Percentiles rank a stretch among this genome's conserved stretches.
These are phyloP conservation scores for Kuschelorhynchus macadamiae DNA, from an alignment of 2,888 invertebrate genomes.

Conservation along the genomic window DNA sequence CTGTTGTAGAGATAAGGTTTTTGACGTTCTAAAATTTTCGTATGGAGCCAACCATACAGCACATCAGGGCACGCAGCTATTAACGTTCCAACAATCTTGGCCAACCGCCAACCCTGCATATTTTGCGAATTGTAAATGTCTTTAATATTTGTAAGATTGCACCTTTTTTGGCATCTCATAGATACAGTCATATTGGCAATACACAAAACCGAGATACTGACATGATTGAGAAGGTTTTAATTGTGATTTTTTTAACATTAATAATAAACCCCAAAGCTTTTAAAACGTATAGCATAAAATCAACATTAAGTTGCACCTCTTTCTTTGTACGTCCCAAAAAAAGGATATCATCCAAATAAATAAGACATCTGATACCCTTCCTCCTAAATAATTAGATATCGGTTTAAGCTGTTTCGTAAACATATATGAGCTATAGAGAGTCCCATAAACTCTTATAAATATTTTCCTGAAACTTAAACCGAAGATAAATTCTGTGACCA, in stretches of 20 bases:
- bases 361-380: no score
- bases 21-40: constrained; percentile 41
- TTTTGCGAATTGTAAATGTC: not conserved
- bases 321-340: constrained; percentile 5
- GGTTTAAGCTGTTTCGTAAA: constrained; percentile 25
- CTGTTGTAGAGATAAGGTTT: constrained; percentile 39
- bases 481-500: constrained; percentile 10
- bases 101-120: constrained; percentile 12
- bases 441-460: constrained; percentile 23
- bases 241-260: constrained; percentile 33
- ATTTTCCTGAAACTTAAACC: constrained; percentile 15
- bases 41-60: constrained; percentile 50
- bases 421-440: constrained; percentile 29
- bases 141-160: constrained; percentile 2
- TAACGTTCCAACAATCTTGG: constrained; percentile 9
- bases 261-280: constrained; percentile 34
- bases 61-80: constrained; percentile 20
- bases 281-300: no score
- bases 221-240: constrained; percentile 26
- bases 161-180: constrained; percentile 3
- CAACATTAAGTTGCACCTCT: no score
- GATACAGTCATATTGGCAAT: constrained; percentile 22
- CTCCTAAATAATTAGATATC: constrained; percentile 9
- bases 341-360: constrained; percentile 20
- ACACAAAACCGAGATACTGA: constrained; percentile 32